Conservation (phyloP, 2,113 vertebrate genomes). For the Sinocyclocheilus rhinocerous region DNA sequence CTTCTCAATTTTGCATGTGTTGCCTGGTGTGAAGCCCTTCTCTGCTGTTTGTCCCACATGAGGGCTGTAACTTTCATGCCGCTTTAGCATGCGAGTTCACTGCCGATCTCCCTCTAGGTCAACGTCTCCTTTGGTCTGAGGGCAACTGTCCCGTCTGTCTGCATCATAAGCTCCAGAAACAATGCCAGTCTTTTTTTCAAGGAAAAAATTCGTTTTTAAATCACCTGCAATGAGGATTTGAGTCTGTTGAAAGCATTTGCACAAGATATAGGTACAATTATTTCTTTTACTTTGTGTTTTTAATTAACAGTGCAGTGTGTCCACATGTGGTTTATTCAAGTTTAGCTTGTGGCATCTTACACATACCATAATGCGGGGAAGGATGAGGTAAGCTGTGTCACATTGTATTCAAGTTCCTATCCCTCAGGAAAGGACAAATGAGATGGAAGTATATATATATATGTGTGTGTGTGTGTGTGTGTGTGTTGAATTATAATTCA, state of each 20-base stretch:
- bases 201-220: constrained; percentile 34
- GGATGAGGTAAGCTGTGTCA: neutral
- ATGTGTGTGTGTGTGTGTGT: neutral
- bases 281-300: constrained; percentile 34
- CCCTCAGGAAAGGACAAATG: neutral
- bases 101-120: constrained; percentile 65
- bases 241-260: constrained; percentile 31
- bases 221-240: constrained; percentile 15
- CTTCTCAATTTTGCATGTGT: constrained; percentile 74
- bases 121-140: constrained; percentile 52
- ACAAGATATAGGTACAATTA: neutral
- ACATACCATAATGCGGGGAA: neutral
- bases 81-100: constrained; percentile 60
- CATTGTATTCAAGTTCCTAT: neutral
- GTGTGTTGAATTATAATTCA: neutral
- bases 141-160: constrained; percentile 52
- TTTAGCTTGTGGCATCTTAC: neutral
- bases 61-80: constrained; percentile 50
- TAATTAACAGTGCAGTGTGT: constrained; percentile 12
- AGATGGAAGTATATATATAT: neutral
- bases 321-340: neutral
- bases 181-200: constrained; percentile 30
- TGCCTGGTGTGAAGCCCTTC: constrained; percentile 53
- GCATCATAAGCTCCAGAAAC: constrained; percentile 29
- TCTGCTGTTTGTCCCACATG: constrained; percentile 51